Conservation (phyloP, 2,888 invertebrate species). For the Ophion slaviceki region DNA sequence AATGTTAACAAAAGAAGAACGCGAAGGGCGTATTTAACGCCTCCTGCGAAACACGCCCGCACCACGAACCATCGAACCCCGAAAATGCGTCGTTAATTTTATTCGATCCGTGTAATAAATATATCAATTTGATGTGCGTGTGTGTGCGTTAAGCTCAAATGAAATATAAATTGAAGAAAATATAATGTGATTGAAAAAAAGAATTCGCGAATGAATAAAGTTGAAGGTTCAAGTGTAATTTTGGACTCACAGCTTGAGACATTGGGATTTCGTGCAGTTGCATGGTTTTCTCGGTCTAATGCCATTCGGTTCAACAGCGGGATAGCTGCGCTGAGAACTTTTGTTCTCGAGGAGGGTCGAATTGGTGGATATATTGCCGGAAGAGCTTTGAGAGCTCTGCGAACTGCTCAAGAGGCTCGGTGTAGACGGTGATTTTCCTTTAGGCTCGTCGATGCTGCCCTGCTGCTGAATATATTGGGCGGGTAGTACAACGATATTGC, state of each 20-base stretch:
- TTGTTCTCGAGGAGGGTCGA: conserved; percentile 75
- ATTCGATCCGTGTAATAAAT: too few relatives aligned
- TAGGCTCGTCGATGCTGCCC: conserved; percentile 74
- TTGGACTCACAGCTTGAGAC: conserved; percentile 93
- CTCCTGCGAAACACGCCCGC: conserved; percentile 8
- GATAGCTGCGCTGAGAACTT: conserved; percentile 74
- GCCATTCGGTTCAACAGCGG: conserved; percentile 84
- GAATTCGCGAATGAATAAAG: too few relatives aligned
- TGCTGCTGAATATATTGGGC: conserved; percentile 85
- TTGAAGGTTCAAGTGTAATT: neutral
- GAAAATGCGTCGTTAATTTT: too few relatives aligned
- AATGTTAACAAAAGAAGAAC: conserved; percentile 62
- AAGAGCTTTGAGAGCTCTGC: conserved; percentile 75
- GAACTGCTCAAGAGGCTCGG: conserved; percentile 77
- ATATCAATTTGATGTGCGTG: too few relatives aligned
- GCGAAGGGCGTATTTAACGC: conserved; percentile 47
- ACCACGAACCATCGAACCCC: neutral
- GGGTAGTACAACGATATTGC: conserved; percentile 86
- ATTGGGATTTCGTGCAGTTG: conserved; percentile 99
- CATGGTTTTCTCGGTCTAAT: conserved; percentile 95
- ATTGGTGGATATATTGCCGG: conserved; percentile 74
- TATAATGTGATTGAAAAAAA: too few relatives aligned
- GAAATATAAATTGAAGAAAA: too few relatives aligned
- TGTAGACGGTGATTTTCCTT: conserved; percentile 77
- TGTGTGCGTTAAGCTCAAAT: too few relatives aligned